Evolutionary conservation across 2,888 invertebrate genomes (phyloP), one percentile per base, ranked within the genome.

Genomic region (Malthinus flaveolus): DNA sequence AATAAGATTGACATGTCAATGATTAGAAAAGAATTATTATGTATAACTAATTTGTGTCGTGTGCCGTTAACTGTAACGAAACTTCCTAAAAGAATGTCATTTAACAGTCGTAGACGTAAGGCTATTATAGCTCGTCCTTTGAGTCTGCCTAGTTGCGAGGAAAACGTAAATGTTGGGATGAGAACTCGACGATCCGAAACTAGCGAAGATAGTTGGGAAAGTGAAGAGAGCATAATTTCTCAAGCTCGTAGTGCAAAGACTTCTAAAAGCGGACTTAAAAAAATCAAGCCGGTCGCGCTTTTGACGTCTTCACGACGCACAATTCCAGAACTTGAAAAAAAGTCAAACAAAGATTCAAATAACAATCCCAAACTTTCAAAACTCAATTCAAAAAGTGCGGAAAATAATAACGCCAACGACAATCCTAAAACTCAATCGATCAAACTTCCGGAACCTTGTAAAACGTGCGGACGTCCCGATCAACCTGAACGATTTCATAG

Each of bases 401-500:
- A 36, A 10, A 46, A 37, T 13, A 53, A 53, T 8, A 52, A 49
- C 32, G 13, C 36, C 36, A 11, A 31, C 13, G 12, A 37, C n/a
- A 49, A 47, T 12, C 34, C 34, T 9, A 61, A 51, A 46, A 34
- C 31, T 8, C 42, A 32, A 73, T 72, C 74, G 70, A 72, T 66
- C 64, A 72, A 74, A 71, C 62, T 64, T 56, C 82, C 83, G 36
- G 80, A 80, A 63, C 85, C 86, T 1, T 89, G 89, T 72, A 82
- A 81, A 50, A 84, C 85, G 52, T 90, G 89, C 75, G 87, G 87
- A 1, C 79, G 88, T 12, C 82, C 84, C 1, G 87, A 88, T 73
- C 83, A 84, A 59, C 87, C 89, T 0, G 89, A 90, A 69, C 77
- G 89, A 9, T 82, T 85, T 61, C 85, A 85, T 70, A 84, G 83